Evolutionary conservation across 2,888 invertebrate species (phyloP), one percentile per base, ranked within the genome.

Genomic region (Pyrocoelia pectoralis): DNA sequence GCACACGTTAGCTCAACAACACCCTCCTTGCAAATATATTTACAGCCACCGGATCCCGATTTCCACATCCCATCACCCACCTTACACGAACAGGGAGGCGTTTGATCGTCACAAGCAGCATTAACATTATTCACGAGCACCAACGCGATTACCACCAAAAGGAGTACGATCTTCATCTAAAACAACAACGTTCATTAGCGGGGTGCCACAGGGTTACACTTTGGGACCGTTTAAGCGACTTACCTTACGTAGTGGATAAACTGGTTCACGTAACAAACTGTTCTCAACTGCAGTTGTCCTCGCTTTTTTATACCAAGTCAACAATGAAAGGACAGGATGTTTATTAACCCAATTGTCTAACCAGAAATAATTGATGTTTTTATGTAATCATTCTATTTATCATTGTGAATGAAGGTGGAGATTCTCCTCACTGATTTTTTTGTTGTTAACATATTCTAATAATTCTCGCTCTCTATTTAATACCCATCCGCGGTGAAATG

Each of bases 1-100:
- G n/a, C n/a, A 9, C 50, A 50, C 2, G 50, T 50, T 8, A 50
- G 12, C 12, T 50, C 50, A 14, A 50, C 29, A 10, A 50, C 24
- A 14, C 50, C 50, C 5, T 50, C 50, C 12, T 50, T 50, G 50
- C 50, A 50, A 14, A 50, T 24, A 12, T 50, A 50, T 9, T 50
- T 50, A 12, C 50, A 50, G 13, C 13, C 24, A n/a, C 9, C 14
- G 1, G 50, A 12, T 13, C 50, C 50, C 24, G 18, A 15, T 14
- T 24, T 50, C 50, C 50, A 50, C 14, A 8, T 14, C 10, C 50
- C 50, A 13, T 50, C 1, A 24, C 50, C 50, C 2, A 50, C 29
- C 13, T 24, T 29, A 18, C 50, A 50, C 24, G 50, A 18, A 10
- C 50, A 50, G 3, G 50, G 28, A 18, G 50, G 28, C 12, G 50